Conservation (phyloP, 2,888 invertebrate genomes). For the Sphaerophoria rueppellii region DNA sequence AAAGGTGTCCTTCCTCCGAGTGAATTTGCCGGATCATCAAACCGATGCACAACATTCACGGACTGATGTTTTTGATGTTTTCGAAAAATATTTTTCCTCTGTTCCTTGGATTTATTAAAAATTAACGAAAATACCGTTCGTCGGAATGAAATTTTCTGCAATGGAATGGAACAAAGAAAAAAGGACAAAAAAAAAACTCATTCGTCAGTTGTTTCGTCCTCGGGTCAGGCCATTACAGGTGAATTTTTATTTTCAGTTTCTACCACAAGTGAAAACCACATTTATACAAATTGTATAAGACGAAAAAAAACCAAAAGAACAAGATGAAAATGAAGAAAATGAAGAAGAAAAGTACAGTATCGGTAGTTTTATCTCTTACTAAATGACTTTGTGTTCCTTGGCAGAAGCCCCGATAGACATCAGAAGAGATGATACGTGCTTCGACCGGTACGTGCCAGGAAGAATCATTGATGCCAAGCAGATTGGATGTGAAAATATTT, state of each 20-base stretch:
- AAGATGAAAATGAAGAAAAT: neutral
- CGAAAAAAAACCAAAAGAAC: neutral
- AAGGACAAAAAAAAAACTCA: slow-evolving; percentile 17
- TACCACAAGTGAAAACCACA: slow-evolving; percentile 26
- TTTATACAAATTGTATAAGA: slow-evolving; percentile 4
- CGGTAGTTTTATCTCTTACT: slow-evolving; percentile 62
- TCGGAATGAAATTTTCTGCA: slow-evolving; percentile 24
- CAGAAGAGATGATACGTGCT: slow-evolving; percentile 53
- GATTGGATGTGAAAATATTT: slow-evolving; percentile 28
- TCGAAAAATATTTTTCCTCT: slow-evolving; percentile 16
- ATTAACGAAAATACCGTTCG: slow-evolving; percentile 60
- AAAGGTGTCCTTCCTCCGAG: slow-evolving; percentile 50
- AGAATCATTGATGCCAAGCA: slow-evolving; percentile 44
- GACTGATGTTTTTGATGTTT: slow-evolving; percentile 27
- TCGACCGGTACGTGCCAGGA: slow-evolving; percentile 63
- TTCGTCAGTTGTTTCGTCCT: neutral
- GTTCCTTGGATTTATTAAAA: slow-evolving; percentile 70
- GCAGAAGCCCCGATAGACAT: slow-evolving; percentile 47
- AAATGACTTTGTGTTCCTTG: slow-evolving; percentile 68
- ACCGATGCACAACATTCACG: slow-evolving; percentile 35
- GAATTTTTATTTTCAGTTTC: slow-evolving; percentile 24
- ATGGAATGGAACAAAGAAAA: slow-evolving; percentile 58
- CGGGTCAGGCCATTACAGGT: slow-evolving; percentile 67
- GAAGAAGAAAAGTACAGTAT: slow-evolving; percentile 36
- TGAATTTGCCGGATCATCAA: slow-evolving; percentile 32